Evolutionary conservation across 1,140 invertebrate species (phyloP), one percentile per base, ranked within the genome.

Genomic region (Meteorus sp.): DNA sequence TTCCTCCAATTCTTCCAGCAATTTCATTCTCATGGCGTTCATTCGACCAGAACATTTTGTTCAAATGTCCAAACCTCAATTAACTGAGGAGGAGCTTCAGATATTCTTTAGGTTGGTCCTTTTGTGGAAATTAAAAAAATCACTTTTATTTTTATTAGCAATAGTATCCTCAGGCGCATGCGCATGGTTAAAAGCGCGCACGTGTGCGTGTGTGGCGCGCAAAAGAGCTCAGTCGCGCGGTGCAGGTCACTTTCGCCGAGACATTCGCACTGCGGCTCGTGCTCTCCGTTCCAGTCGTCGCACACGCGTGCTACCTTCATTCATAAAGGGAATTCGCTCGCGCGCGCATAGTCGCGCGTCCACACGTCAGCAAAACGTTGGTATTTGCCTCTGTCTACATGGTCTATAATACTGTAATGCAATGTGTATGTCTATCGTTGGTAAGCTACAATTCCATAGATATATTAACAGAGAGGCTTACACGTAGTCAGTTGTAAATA

Each of bases 201-300:
- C 60, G 61, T 59, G 61, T 58, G 50, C 60, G 44, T 58, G 50
- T 54, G 44, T 55, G 50, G 64, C 44, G 47, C 59, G 59, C 44
- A 63, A 62, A n/a, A 59, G 59, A 61, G 58, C 29, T 33, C 48
- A 8, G 52, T 65, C 64, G 70, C 70, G 65, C 61, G 31, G 27
- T 33, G 63, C 72, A 69, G 69, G 70, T 72, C 73, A 75, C 74
- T 76, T 76, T 76, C 73, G 74, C 73, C 69, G 64, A 52, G 47
- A 37, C 27, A 50, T 20, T 47, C 13, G 19, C 23, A n/a, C 11
- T 33, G 29, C 31, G 35, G 51, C 33, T 56, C 48, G 54, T 56
- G 43, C 19, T 25, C 45, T 20, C 68, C 54, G 68, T 74, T 75
- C 69, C 71, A 73, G 67, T 72, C 57, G 69, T 68, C 68, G 75